Percentiles rank a stretch among this genome's conserved stretches.
These are phyloP conservation scores for Ylistrum balloti DNA, from an alignment of 1,140 invertebrate species.

Conservation along the genomic window DNA sequence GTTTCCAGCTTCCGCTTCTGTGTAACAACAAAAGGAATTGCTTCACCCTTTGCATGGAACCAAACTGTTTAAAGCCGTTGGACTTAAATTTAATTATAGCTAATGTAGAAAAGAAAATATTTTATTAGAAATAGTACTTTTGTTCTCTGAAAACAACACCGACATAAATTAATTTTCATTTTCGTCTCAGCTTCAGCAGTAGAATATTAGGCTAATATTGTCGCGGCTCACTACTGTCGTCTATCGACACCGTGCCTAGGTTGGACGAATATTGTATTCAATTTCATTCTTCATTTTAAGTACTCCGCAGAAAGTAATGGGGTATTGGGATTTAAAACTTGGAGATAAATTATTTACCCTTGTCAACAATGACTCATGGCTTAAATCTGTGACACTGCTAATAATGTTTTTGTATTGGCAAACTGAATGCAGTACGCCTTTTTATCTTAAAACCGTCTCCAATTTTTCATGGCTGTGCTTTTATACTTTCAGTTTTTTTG, in stretches of 20 bases:
- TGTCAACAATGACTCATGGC: not conserved
- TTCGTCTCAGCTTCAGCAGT: not conserved
- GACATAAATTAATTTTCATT: not conserved
- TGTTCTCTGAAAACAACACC: slow-evolving; percentile 8
- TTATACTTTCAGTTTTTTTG: too few relatives aligned
- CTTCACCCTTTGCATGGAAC: not conserved
- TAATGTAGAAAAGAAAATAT: not conserved
- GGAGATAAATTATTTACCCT: not conserved
- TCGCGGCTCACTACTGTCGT: too few relatives aligned
- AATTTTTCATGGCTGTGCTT: too few relatives aligned
- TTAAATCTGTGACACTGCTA: not conserved
- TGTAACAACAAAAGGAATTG: not conserved
- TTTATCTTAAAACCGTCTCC: too few relatives aligned
- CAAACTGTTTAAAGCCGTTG: not conserved
- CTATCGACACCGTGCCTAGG: too few relatives aligned
- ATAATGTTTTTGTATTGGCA: too few relatives aligned
- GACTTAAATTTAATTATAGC: too few relatives aligned
- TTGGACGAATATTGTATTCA: not conserved
- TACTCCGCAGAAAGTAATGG: not conserved
- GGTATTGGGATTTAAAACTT: not conserved
- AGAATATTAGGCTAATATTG: not conserved
- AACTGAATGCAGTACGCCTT: too few relatives aligned
- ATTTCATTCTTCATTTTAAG: not conserved
- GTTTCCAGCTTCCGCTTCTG: slow-evolving; percentile 23
- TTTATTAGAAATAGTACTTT: not conserved